Evolutionary conservation across 2,888 invertebrate genomes (phyloP).

Genomic region (Patella depressa): DNA sequence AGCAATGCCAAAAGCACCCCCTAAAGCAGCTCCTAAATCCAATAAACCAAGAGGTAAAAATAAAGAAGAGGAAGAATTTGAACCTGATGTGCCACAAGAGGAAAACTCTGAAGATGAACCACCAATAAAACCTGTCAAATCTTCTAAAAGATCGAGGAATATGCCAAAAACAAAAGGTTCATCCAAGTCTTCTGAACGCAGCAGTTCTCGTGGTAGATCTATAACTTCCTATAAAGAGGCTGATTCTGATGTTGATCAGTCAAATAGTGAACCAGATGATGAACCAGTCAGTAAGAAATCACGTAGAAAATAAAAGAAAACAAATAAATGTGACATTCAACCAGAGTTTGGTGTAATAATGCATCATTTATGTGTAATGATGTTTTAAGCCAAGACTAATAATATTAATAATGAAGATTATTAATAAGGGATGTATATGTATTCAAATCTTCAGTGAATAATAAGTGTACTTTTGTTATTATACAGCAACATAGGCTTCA

Average conservation of each 20-base stretch:
- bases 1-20: conserved; percentile 14
- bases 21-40: conserved; percentile 16
- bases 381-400: no score
- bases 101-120: conserved; percentile 12
- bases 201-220: neutral
- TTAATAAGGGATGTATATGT: no score
- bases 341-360: no score
- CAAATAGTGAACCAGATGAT: neutral
- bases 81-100: no score
- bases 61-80: conserved; percentile 11
- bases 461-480: no score
- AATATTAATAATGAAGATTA: no score
- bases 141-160: neutral
- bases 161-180: neutral
- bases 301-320: neutral
- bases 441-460: no score
- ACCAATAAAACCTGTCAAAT: neutral
- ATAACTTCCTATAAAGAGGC: neutral
- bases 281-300: neutral
- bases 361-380: no score
- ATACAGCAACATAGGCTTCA: no score
- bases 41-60: conserved; percentile 20
- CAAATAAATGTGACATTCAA: neutral
- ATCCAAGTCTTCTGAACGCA: neutral
- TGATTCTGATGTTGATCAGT: conserved; percentile 1